Evolutionary conservation across 2,797 vertebrate genomes (phyloP), one percentile per base, ranked within the genome.

Genomic region (Prunella strophiata): DNA sequence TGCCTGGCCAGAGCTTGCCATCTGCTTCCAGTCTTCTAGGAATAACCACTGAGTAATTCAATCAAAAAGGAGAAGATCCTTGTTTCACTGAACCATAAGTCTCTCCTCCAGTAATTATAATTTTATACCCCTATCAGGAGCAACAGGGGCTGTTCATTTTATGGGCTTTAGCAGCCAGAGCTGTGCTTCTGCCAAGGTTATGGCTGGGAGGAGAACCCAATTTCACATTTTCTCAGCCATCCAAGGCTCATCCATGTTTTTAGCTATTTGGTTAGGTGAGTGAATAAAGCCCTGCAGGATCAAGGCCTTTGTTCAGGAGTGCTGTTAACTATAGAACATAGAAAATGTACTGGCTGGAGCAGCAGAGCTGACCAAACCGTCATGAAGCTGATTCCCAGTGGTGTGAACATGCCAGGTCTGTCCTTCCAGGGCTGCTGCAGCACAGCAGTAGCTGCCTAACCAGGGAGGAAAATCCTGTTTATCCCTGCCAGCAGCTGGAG

Each of bases 11-110:
- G 96, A 95, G 89, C 85, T 95, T 51, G 22, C 96, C 97, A 98
- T 97, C 97, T 98, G 97, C 97, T 97, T 91, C 91, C 86, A 92
- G 96, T 97, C 97, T 97, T 96, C 85, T 88, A 95, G 94, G 97
- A 96, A 96, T 95, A 95, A 95, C 91, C 58, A 8, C 90, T 84
- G 93, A 5, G 50, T 97, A 96, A 97, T 96, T 97, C 95, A 97
- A 95, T 96, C 91, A 96, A 88, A 96, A 86, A 95, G 77, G 70
- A 92, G 93, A 94, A 95, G 94, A 94, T 91, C 68, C 87, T 73
- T 93, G 82, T 96, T 97, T 91, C 95, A 94, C 68, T 92, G 95
- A 89, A 91, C 96, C 67, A 2, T 97, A 97, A 97, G 94, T 96
- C 96, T 93, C 93, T 95, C 72, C 70, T 94, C 89, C 82, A 96